Base-by-base conservation (phyloP, 1,140 invertebrate species). In the Scaptomyza montana region DNA sequence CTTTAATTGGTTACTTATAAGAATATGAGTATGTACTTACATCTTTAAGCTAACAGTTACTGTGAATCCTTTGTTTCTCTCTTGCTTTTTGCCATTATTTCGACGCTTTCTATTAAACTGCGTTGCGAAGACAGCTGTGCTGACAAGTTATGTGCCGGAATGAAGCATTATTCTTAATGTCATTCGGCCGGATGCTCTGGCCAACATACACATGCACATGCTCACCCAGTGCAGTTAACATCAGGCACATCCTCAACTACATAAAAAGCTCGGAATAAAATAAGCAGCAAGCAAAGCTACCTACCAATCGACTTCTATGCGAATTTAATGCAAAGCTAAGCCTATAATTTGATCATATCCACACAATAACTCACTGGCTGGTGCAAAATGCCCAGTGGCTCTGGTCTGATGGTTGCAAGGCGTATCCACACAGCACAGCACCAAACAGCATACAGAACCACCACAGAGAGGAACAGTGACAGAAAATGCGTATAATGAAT, bases 281-380 rank as follows among this genome's bases (percentile, higher is more conserved):
- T 7, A 10, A 33, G 33, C 46, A 13, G 45, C 10, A 19, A 16
- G 13, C 41, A 9, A 21, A 63, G 49, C 7, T 41, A 46, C 13
- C 13, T 21, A 2, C 30, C 55, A 39, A 10, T 39, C 57, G 74
- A 72, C 65, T 61, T 87, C 84, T 74, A 87, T 87, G 82, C 84
- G 82, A 89, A 63, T 89, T 87, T 87, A 89, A 87, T 87, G 77
- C 84, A 66, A 76, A 53, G 65, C 76, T 65, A 89, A 89, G 84
- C 84, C 84, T 89, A 89, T 89, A 89, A 89, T 89, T 89, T 89
- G 84, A 89, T 89, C 79, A 77, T 87, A 90, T 90, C 87, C 87
- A 90, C 70, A 75, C 77, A 80, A 90, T 90, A 90, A 90, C 77
- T 90, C 87, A 84, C 50, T 28, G n/a, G 47, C 46, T 53, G 74